Conservation (phyloP, 1,140 invertebrate species). For the Lysiphlebus fabarum region DNA sequence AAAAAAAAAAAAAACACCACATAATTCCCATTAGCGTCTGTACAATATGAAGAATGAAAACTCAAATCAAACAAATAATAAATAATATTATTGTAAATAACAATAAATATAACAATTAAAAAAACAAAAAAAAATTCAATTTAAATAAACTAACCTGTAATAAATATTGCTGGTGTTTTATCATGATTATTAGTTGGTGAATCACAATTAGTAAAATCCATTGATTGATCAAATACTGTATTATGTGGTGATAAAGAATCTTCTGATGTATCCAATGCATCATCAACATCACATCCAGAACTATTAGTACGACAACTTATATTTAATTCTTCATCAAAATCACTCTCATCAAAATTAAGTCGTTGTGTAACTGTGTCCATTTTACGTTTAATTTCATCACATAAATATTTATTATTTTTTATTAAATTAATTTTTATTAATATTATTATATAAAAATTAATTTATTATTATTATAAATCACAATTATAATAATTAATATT, state of each 20-base stretch:
- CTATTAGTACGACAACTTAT: constrained; percentile 45
- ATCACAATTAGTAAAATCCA: constrained; percentile 46
- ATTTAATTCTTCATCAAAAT: constrained; percentile 47
- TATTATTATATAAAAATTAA: no score
- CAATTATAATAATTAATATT: background rate
- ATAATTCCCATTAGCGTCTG: constrained; percentile 14
- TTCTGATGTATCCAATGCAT: constrained; percentile 46
- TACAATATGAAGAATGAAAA: no score
- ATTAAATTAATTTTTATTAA: no score
- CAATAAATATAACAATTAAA: no score
- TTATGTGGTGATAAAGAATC: constrained; percentile 45
- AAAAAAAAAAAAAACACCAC: constrained; percentile 1
- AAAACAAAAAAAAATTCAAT: constrained; percentile 3
- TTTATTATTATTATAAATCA: no score
- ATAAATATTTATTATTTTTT: no score
- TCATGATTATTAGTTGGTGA: constrained; percentile 32
- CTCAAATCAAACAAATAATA: no score
- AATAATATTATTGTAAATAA: no score
- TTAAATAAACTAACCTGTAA: constrained; percentile 41
- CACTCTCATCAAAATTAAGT: constrained; percentile 42
- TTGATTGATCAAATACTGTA: constrained; percentile 41
- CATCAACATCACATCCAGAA: constrained; percentile 46
- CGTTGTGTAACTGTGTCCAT: constrained; percentile 45
- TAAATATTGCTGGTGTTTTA: constrained; percentile 30
- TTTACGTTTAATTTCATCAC: constrained; percentile 26